A percentile compares a stretch with the other conserved stretches of the same genome.
These are phyloP conservation scores for Bucco capensis DNA, from an alignment of 2,113 vertebrate species.

Conservation along the genomic window DNA sequence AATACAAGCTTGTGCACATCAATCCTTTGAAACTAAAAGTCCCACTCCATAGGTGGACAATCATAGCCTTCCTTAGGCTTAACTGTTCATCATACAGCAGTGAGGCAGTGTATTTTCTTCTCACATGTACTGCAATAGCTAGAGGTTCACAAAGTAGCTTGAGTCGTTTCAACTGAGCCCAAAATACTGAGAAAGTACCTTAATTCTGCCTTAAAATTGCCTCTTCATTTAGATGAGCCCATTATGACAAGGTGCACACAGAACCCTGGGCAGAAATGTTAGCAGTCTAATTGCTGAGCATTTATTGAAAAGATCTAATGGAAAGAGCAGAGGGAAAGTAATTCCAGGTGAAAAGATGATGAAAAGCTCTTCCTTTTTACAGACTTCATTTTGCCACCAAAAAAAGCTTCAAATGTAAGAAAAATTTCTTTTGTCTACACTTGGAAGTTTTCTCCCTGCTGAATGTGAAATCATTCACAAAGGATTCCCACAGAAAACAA, in stretches of 20 bases:
- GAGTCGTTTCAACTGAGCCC: background rate
- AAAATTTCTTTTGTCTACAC: background rate
- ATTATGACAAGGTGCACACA: background rate
- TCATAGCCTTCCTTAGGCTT: background rate
- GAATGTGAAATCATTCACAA: background rate
- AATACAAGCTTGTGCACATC: background rate
- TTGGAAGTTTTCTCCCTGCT: background rate
- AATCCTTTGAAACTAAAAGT: background rate
- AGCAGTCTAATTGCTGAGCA: background rate
- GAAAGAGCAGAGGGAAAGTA: background rate
- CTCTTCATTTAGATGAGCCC: background rate
- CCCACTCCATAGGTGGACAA: background rate
- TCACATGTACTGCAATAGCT: background rate
- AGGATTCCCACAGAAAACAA: background rate
- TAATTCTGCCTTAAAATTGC: background rate
- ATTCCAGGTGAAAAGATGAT: background rate
- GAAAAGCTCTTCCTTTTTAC: background rate
- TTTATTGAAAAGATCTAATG: background rate
- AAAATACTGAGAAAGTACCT: background rate
- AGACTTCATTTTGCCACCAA: background rate
- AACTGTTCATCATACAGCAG: background rate
- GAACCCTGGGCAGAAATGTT: background rate
- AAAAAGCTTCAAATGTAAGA: background rate
- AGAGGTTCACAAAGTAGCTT: background rate
- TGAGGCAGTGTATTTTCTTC: background rate